These are phyloP conservation scores for Pherbina coryleti DNA, from an alignment of 2,888 invertebrate genomes.

Conservation along the genomic window DNA sequence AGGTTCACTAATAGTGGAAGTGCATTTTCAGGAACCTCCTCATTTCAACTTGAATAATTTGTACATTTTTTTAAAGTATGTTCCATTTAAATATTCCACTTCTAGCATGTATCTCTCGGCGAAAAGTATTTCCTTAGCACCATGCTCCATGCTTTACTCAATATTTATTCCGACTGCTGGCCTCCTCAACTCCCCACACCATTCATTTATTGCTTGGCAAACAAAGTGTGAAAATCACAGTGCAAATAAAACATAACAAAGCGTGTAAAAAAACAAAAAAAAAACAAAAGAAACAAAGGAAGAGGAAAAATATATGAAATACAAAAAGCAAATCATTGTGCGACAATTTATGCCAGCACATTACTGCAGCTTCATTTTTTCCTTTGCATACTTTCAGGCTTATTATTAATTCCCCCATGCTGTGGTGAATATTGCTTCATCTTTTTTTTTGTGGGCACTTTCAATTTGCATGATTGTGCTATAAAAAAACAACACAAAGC, in stretches of 20 bases:
- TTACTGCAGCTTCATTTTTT: constrained; percentile 2
- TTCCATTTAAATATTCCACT: background rate
- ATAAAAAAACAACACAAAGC: background rate
- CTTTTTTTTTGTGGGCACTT: constrained; percentile 22
- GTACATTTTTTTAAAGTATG: background rate
- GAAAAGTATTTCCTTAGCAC: background rate
- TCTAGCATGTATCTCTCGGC: background rate
- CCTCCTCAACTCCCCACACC: no score
- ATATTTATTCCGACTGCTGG: background rate
- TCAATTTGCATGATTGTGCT: constrained; percentile 23
- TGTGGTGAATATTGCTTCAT: background rate
- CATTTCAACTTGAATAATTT: background rate
- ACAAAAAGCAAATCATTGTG: background rate
- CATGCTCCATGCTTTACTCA: no score
- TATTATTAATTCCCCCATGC: constrained; percentile 4
- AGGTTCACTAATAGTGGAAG: no score
- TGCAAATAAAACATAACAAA: background rate
- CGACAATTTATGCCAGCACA: constrained; percentile 6
- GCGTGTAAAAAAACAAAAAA: background rate
- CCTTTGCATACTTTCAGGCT: constrained; percentile 33
- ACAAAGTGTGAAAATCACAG: constrained; percentile 34
- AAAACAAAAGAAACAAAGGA: background rate
- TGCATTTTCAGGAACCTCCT: background rate
- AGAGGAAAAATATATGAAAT: background rate
- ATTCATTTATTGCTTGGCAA: background rate